Evolutionary conservation across 2,113 vertebrate genomes (phyloP), one percentile per base, ranked within the genome.

Genomic region (Antigone vipio): DNA sequence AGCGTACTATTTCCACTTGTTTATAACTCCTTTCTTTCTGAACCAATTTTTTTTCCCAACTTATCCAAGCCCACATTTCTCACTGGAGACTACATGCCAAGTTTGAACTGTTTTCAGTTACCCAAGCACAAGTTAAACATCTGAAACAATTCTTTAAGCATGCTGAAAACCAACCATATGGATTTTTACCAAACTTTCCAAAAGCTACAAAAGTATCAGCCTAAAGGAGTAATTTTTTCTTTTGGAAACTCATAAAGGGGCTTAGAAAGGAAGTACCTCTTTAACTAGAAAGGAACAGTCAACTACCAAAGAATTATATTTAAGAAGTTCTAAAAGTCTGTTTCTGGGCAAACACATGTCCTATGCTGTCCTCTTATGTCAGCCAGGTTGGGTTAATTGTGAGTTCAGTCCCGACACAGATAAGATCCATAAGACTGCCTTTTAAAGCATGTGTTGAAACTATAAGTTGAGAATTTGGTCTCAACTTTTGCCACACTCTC

Each of bases 1-100:
- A 96, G 94, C 91, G 80, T 95, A 88, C 87, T 85, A 96, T 97
- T 97, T 96, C 96, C 94, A 96, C 94, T 97, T 97, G 97, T 96
- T 97, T 97, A 97, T 97, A 96, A 97, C 95, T 95, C 89, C 91
- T 96, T 97, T 97, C 92, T 97, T 97, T 97, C 95, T 97, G 89
- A 97, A 97, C 80, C 75, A 95, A 79, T 97, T 88, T 93, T 97
- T 96, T 97, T 92, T 74, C 93, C 89, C 91, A 89, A 94, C 93
- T 95, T 97, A 96, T 95, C 93, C 94, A 95, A 97, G 74, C 77
- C 94, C 94, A 89, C 95, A 93, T 97, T 97, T 97, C 93, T 95
- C 94, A 80, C 93, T 97, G 91, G 84, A 94, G 93, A 94, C 71
- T 95, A 91, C 94, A 94, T 91, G 96, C 94, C 87, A 97, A 95